phyloP scores from a whole-genome alignment of 2,113 vertebrate species.

The Gobius niger region DNA sequence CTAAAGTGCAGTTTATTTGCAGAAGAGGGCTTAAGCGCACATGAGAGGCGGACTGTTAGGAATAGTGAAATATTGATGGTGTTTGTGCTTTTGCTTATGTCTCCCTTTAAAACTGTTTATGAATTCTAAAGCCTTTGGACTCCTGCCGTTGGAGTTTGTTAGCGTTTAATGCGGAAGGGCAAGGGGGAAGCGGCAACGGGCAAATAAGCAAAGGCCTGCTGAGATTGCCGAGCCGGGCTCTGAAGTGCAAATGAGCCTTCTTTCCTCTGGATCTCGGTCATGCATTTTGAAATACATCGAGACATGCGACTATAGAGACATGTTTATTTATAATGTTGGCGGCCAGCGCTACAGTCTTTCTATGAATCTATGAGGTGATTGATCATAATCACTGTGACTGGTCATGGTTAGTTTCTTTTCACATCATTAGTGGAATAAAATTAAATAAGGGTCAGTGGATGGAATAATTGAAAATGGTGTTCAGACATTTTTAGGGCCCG shows the following conservation, averaged over 20 bases:
- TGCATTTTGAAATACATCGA: conserved; percentile 48
- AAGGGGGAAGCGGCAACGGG: conserved; percentile 53
- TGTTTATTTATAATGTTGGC: conserved; percentile 66
- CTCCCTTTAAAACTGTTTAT: conserved; percentile 74
- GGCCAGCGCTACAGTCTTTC: conserved; percentile 25
- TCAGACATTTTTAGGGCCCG: too few relatives aligned
- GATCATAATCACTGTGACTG: conserved; percentile 45
- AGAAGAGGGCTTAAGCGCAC: conserved; percentile 60
- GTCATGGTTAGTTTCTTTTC: conserved; percentile 52
- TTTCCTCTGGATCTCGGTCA: conserved; percentile 43
- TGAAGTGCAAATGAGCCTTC: conserved; percentile 81
- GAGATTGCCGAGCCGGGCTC: conserved; percentile 67
- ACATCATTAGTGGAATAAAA: not conserved
- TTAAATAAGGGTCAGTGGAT: too few relatives aligned
- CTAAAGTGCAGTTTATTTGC: conserved; percentile 54
- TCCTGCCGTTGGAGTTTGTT: conserved; percentile 69
- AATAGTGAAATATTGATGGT: conserved; percentile 79
- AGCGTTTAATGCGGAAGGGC: conserved; percentile 67
- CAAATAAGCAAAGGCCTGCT: conserved; percentile 74
- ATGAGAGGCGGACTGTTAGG: conserved; percentile 69
- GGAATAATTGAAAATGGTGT: too few relatives aligned
- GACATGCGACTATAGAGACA: conserved; percentile 33
- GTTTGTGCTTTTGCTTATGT: conserved; percentile 74
- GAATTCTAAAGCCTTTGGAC: conserved; percentile 76
- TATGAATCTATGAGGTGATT: conserved; percentile 38